Evolutionary conservation across 2,797 vertebrate genomes (phyloP), one percentile per base, ranked within the genome.

Genomic region (Trematomus bernacchii): DNA sequence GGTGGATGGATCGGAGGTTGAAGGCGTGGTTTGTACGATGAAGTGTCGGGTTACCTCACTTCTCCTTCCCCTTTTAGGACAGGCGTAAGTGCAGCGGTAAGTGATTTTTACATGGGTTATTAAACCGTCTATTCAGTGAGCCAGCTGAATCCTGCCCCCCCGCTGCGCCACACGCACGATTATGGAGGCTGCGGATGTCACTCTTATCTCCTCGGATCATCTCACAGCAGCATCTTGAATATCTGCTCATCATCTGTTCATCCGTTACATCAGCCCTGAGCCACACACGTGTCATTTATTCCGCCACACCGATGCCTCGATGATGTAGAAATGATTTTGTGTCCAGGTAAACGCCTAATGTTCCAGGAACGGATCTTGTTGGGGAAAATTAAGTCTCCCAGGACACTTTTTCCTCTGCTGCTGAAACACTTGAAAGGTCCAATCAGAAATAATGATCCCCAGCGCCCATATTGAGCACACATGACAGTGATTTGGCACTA

Each of bases 51-150:
- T 85, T 88, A 85, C 71, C 65, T 83, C 73, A 44, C 79, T 68
- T 84, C 71, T 78, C 61, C 77, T 79, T 69, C 72, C 33, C 79
- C 77, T 86, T 84, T 80, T 60, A 83, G 77, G 71, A 83, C 54
- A 74, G 66, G 54, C 53, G 30, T 82, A 71, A 83, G 76, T 70
- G 73, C 53, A 19, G 3, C 16, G 23, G 50, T 84, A 86, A 81
- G 84, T 80, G 76, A 85, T 88, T 88, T 88, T 78, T 76, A 76
- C 83, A 84, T 83, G 81, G 87, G 53, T 40, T 73, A 88, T 89
- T 91, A 87, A 73, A 74, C 81, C 44, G 70, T 87, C 86, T 82
- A 78, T 79, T 88, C 71, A 83, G 73, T 54, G 77, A 86, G 68
- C 51, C 75, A 64, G 79, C 66, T 88, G 73, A 83, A 83, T 73